Base-by-base conservation (phyloP, 2,113 vertebrate genomes). In the Chelonoidis abingdonii region DNA sequence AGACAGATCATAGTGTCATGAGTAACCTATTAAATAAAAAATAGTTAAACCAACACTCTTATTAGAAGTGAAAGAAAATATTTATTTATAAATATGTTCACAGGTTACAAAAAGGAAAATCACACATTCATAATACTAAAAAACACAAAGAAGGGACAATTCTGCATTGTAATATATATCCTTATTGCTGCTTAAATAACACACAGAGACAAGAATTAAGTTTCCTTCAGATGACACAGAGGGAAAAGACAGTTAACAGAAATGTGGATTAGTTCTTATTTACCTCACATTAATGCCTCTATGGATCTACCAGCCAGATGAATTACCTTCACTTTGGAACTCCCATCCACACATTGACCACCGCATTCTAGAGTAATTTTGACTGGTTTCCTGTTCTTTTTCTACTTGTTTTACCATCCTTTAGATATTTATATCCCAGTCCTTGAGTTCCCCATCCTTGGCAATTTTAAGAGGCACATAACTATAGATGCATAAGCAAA, bases 331-430 rank as follows among this genome's bases (percentile, higher is more conserved):
- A 17, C 17, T 4, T 25, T 83, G 11, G 13, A 92, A 92, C 10
- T 13, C 29, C 29, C 54, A 82, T 25, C 59, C 44, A 80, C 49
- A 31, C 24, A 12, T 52, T 80, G 49, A 93, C 89, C 24, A 85
- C 50, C 17, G 56, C 2, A 8, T 27, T 5, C 3, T 72, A 86
- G 65, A 82, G 38, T 69, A 1, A 75, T 69, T 88, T 59, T 6
- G n/a, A 19, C 16, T 89, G 8, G 0, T 75, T 81, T 87, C 8
- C 12, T 13, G 25, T 16, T 87, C 29, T 87, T 35, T 75, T 16
- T 56, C 41, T 47, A 41, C 52, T 78, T 13, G n/a, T 25, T 59
- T 13, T 52, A 14, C 62, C 0, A 0, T 0, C 1, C 41, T 90
- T 56, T 38, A 82, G 24, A 82, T 19, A 19, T 21, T 1, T 35